Evolutionary conservation across 2,888 invertebrate genomes (phyloP).

Genomic region (Tenthredo distinguenda): DNA sequence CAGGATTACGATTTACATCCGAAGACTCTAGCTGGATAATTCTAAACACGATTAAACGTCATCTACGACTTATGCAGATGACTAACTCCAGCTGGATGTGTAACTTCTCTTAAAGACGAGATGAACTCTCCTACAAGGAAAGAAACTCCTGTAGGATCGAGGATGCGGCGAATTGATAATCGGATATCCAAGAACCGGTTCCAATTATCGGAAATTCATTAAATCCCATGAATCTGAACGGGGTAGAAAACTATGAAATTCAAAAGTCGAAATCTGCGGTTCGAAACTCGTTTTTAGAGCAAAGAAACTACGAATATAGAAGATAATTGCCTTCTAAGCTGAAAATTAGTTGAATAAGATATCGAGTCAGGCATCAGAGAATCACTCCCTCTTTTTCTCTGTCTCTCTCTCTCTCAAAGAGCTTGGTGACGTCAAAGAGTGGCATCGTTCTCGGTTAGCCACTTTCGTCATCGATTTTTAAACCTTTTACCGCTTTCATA

Average conservation of each 20-base stretch:
- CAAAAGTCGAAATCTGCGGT: neutral
- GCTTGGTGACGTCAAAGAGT: neutral
- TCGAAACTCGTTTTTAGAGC: neutral
- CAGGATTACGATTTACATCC: conserved; percentile 27
- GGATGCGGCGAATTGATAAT: neutral
- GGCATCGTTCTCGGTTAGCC: neutral
- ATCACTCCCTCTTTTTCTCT: neutral
- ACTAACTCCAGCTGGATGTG: neutral
- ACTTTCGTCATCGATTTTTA: neutral
- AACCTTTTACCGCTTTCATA: conserved; percentile 31
- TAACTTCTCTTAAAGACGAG: neutral
- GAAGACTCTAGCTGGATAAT: neutral
- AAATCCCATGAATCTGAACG: neutral
- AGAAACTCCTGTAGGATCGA: neutral
- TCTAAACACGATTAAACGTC: conserved; percentile 26
- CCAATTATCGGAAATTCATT: neutral
- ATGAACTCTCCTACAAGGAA: neutral
- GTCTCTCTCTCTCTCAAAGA: neutral
- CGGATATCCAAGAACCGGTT: neutral
- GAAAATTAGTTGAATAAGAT: neutral
- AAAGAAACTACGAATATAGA: neutral
- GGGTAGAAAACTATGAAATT: neutral
- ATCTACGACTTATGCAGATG: neutral
- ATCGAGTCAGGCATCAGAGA: neutral
- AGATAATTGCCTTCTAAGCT: neutral